These are phyloP conservation scores for Apostichopus parvimensis DNA, from an alignment of 35 echinoderm and acorn worm species.

Conservation along the genomic window DNA sequence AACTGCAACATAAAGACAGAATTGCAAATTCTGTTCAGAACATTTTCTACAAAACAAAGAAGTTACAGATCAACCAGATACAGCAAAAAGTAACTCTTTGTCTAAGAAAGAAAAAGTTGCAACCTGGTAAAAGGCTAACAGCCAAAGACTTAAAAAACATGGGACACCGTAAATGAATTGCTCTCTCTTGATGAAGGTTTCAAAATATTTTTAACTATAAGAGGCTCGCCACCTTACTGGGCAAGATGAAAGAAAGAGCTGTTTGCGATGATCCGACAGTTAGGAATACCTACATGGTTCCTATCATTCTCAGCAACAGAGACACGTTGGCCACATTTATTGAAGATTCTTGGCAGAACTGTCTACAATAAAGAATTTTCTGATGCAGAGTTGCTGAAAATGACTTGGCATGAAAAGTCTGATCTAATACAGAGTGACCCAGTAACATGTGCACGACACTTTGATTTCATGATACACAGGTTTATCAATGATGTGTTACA, in stretches of 20 bases:
- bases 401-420: slow-evolving; percentile 58
- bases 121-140: background rate
- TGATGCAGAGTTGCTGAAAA: slow-evolving; percentile 28
- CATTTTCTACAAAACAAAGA: background rate
- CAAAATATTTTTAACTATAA: slow-evolving; percentile 53
- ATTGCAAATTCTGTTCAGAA: slow-evolving; percentile 49
- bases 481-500: background rate
- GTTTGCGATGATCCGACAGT: slow-evolving; percentile 41
- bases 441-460: background rate
- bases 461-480: background rate
- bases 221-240: slow-evolving; percentile 12
- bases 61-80: slow-evolving; percentile 19
- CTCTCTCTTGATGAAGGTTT: slow-evolving; percentile 55
- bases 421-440: no score
- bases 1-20: background rate
- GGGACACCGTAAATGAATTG: slow-evolving; percentile 4
- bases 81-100: slow-evolving; percentile 2
- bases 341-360: slow-evolving; percentile 46
- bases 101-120: background rate
- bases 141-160: slow-evolving; percentile 34
- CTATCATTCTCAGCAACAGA: slow-evolving; percentile 46
- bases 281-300: slow-evolving; percentile 24
- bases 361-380: slow-evolving; percentile 18
- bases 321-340: slow-evolving; percentile 46
- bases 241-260: background rate